Evolutionary conservation across 2,888 invertebrate species (phyloP).

Genomic region (Caenorhabditis sp.): DNA sequence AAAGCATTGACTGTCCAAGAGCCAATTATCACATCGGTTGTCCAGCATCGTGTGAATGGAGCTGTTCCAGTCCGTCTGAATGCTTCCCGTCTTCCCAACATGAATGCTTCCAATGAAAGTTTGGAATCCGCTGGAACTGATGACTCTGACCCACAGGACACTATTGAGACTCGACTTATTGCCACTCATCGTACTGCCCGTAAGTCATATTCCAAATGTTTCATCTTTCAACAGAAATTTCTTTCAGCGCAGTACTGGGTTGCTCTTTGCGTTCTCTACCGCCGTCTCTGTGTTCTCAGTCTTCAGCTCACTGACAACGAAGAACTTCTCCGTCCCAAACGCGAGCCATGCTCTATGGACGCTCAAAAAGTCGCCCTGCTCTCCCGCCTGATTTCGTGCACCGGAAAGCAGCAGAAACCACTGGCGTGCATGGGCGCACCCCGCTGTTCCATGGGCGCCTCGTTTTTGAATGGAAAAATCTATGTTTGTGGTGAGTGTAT

Average conservation of each 20-base stretch:
- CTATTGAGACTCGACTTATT: slow-evolving; percentile 79
- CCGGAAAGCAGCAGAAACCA: slow-evolving; percentile 80
- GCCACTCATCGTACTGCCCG: slow-evolving; percentile 79
- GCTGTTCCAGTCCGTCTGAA: slow-evolving; percentile 78
- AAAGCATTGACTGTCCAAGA: slow-evolving; percentile 66
- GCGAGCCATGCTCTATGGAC: slow-evolving; percentile 55
- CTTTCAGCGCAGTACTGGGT: slow-evolving; percentile 85
- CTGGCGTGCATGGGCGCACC: slow-evolving; percentile 87
- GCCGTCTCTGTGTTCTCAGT: slow-evolving; percentile 86
- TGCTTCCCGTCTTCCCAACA: slow-evolving; percentile 71
- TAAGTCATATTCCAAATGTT: slow-evolving; percentile 36
- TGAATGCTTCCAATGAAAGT: slow-evolving; percentile 72
- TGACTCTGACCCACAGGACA: slow-evolving; percentile 75
- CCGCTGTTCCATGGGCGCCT: slow-evolving; percentile 90
- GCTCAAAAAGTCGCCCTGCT: slow-evolving; percentile 65
- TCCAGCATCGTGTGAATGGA: slow-evolving; percentile 78
- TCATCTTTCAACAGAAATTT: too few relatives aligned
- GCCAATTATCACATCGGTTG: slow-evolving; percentile 66
- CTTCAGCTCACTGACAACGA: slow-evolving; percentile 81
- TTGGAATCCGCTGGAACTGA: slow-evolving; percentile 72
- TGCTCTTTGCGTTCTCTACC: slow-evolving; percentile 87
- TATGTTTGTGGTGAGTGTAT: slow-evolving; percentile 88
- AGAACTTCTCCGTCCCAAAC: slow-evolving; percentile 68
- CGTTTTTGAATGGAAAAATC: slow-evolving; percentile 88
- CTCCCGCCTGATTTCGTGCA: slow-evolving; percentile 70